phyloP scores from a whole-genome alignment of 1,140 invertebrate species.

The Delia radicum region DNA sequence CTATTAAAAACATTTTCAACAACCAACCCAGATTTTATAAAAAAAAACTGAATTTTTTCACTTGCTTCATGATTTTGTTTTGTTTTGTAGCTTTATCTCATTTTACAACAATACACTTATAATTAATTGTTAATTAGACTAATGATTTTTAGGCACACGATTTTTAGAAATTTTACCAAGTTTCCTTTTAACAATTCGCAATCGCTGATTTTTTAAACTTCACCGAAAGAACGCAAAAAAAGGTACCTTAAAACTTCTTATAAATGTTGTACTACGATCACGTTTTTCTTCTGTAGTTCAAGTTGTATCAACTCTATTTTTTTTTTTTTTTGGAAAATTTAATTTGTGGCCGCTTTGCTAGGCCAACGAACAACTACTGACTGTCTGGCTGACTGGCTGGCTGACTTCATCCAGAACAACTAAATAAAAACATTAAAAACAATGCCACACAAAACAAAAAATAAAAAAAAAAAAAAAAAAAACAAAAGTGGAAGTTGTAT shows the following conservation, averaged over 20 bases:
- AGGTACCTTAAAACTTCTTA: background rate
- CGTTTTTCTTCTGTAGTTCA: background rate
- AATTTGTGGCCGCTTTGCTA: background rate
- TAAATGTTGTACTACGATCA: background rate
- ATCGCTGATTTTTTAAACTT: background rate
- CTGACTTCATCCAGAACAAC: constrained; percentile 15
- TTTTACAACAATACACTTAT: no score
- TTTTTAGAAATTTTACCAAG: background rate
- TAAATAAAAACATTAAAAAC: background rate
- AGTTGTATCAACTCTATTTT: no score
- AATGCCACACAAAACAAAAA: background rate
- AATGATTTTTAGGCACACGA: background rate
- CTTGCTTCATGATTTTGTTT: no score
- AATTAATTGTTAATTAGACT: no score
- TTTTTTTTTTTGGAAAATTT: background rate
- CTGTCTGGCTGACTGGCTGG: background rate
- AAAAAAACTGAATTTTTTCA: no score
- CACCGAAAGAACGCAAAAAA: no score
- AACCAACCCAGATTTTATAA: background rate
- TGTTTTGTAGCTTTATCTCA: no score
- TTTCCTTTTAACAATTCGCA: background rate
- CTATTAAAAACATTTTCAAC: background rate
- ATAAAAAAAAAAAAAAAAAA: background rate
- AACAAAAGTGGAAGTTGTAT: constrained; percentile 6
- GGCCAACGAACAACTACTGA: background rate